Percentiles rank a stretch among this genome's conserved stretches.
These are phyloP conservation scores for Linnaemya vulpina DNA, from an alignment of 2,888 invertebrate genomes.

Conservation along the genomic window DNA sequence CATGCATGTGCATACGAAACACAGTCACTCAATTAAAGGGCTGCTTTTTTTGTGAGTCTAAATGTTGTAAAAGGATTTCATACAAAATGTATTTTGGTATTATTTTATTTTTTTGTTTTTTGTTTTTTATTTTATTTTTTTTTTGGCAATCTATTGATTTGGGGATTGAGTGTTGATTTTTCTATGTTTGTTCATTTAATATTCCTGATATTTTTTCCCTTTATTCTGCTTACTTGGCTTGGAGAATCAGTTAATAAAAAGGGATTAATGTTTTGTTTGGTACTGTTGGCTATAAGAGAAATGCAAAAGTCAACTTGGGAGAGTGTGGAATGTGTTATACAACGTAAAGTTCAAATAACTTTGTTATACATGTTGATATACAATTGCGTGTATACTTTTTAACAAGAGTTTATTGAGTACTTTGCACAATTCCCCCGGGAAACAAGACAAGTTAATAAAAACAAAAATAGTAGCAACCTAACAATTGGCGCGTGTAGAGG, in stretches of 20 bases:
- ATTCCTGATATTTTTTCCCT: constrained; percentile 26
- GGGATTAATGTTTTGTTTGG: constrained; percentile 27
- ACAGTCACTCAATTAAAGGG: constrained; percentile 16
- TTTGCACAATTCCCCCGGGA: too few species aligned
- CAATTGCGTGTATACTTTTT: neutral
- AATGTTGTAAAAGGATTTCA: constrained; percentile 52
- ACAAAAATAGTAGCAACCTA: too few species aligned
- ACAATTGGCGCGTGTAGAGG: too few species aligned
- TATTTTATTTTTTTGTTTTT: neutral
- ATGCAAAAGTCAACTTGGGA: neutral
- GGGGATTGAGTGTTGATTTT: constrained; percentile 61
- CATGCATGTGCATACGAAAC: neutral
- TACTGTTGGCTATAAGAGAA: neutral
- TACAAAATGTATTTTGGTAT: neutral
- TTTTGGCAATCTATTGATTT: constrained; percentile 65
- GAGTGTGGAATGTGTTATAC: neutral
- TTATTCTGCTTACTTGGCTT: neutral
- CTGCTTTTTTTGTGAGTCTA: constrained; percentile 7
- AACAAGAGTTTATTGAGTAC: neutral
- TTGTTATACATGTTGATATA: neutral
- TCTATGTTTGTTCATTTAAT: constrained; percentile 34
- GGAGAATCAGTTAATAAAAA: constrained; percentile 20
- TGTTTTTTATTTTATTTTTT: too few species aligned
- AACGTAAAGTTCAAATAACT: neutral
- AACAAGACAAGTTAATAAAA: too few species aligned